Evolutionary conservation across 2,888 invertebrate species (phyloP).

Genomic region (Malacosoma neustria): DNA sequence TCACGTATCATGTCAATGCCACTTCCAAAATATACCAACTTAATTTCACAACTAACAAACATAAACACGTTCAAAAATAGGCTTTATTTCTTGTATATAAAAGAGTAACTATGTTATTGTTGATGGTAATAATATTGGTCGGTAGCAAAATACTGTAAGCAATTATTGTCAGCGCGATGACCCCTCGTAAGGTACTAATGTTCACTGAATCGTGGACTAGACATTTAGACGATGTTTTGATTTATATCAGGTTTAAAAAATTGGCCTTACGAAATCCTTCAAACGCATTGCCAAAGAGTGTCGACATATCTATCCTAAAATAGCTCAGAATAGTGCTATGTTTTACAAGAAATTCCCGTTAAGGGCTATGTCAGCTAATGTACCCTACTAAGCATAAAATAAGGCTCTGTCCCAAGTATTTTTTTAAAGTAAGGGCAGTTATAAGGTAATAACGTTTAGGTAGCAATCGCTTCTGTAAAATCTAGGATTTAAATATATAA

Average conservation of each 20-base stretch:
- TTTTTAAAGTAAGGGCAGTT: too few species aligned
- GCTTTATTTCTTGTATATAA: constrained; percentile 6
- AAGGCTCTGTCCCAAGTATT: too few species aligned
- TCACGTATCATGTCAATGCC: constrained; percentile 46
- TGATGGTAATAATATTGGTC: constrained; percentile 7
- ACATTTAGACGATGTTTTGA: constrained; percentile 11
- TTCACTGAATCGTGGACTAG: constrained; percentile 9
- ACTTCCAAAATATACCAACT: constrained; percentile 13
- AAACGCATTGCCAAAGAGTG: too few species aligned
- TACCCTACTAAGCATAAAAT: too few species aligned
- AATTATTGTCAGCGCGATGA: constrained; percentile 34
- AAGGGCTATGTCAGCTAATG: too few species aligned
- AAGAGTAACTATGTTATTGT: neutral
- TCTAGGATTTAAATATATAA: too few species aligned
- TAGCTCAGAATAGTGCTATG: too few species aligned
- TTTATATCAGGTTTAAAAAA: neutral
- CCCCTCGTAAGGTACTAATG: constrained; percentile 20
- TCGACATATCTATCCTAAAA: too few species aligned
- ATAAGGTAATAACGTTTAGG: too few species aligned
- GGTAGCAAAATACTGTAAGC: constrained; percentile 25
- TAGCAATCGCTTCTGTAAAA: too few species aligned
- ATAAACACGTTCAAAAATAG: constrained; percentile 6
- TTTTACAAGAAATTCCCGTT: too few species aligned
- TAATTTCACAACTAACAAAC: constrained; percentile 4
- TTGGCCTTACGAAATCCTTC: neutral